Conservation (phyloP, 2,797 vertebrate species). For the Amphiprion clarkii region DNA sequence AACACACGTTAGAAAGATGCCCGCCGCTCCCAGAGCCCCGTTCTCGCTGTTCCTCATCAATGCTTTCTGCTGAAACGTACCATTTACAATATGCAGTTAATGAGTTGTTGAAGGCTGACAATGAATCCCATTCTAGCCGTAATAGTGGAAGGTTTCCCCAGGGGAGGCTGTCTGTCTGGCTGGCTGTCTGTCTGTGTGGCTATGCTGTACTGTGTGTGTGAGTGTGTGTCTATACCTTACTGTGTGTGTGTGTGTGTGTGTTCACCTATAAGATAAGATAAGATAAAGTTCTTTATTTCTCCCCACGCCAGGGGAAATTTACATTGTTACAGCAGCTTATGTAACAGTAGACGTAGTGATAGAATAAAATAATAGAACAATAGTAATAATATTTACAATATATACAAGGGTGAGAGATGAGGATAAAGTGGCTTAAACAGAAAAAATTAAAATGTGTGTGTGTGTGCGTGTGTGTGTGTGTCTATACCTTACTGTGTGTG, state of each 20-base stretch:
- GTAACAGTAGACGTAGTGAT: too few relatives aligned
- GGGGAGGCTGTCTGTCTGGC: slow-evolving; percentile 27
- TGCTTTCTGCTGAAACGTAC: slow-evolving; percentile 87
- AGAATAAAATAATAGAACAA: too few relatives aligned
- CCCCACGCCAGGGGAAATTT: too few relatives aligned
- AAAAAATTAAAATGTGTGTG: too few relatives aligned
- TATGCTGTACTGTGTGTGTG: neutral
- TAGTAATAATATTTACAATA: too few relatives aligned
- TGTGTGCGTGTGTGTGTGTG: slow-evolving; percentile 23
- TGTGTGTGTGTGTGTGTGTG: slow-evolving; percentile 8
- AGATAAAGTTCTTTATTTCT: too few relatives aligned
- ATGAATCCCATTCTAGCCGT: slow-evolving; percentile 86
- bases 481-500: neutral
- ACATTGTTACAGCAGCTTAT: too few relatives aligned
- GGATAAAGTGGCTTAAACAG: too few relatives aligned
- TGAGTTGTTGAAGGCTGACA: slow-evolving; percentile 88
- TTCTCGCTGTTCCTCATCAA: slow-evolving; percentile 84
- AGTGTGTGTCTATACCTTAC: too few relatives aligned
- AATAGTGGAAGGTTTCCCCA: slow-evolving; percentile 85
- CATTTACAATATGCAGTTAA: slow-evolving; percentile 88
- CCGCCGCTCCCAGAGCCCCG: slow-evolving; percentile 61
- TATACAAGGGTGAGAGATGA: too few relatives aligned
- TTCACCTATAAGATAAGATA: too few relatives aligned
- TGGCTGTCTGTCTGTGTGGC: neutral
- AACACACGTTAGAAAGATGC: slow-evolving; percentile 66